Evolutionary conservation across 2,797 vertebrate genomes (phyloP).

Genomic region (Hypotaenidia okinawae): DNA sequence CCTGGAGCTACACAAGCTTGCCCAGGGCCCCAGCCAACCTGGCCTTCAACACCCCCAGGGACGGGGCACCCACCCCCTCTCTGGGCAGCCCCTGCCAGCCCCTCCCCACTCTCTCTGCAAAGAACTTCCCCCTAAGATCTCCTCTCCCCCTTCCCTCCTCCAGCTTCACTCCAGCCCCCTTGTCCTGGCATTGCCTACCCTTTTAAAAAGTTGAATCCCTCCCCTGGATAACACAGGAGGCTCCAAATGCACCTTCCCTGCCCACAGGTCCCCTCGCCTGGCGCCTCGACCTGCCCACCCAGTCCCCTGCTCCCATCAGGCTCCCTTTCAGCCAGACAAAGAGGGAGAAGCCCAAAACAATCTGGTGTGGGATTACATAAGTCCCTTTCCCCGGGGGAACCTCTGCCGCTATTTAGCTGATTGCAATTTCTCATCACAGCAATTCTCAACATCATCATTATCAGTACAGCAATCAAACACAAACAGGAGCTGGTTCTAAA

Average conservation of each 20-base stretch:
- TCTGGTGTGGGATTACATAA: neutral
- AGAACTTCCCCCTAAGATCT: no score
- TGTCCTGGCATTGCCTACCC: no score
- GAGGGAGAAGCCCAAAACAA: slow-evolving; percentile 8
- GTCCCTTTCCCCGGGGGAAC: slow-evolving; percentile 50
- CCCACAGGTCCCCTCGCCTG: fast-evolving
- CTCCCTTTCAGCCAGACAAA: neutral
- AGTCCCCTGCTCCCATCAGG: fast-evolving
- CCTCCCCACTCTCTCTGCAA: no score
- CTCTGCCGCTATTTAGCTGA: slow-evolving; percentile 67
- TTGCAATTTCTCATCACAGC: slow-evolving; percentile 73
- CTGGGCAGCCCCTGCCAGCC: no score
- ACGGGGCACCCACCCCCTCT: no score
- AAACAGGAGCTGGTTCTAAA: slow-evolving; percentile 70
- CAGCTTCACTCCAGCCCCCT: no score
- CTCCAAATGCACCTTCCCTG: fast-evolving
- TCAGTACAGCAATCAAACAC: slow-evolving; percentile 68
- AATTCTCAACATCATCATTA: slow-evolving; percentile 72
- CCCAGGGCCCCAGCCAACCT: no score
- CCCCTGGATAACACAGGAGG: neutral
- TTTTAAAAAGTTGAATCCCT: no score
- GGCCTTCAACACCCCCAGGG: no score
- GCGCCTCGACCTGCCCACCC: fast-evolving
- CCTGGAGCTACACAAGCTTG: no score
- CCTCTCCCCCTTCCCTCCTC: no score